phyloP scores from a whole-genome alignment of 2,888 invertebrate species.

The Ellobium chinense region DNA sequence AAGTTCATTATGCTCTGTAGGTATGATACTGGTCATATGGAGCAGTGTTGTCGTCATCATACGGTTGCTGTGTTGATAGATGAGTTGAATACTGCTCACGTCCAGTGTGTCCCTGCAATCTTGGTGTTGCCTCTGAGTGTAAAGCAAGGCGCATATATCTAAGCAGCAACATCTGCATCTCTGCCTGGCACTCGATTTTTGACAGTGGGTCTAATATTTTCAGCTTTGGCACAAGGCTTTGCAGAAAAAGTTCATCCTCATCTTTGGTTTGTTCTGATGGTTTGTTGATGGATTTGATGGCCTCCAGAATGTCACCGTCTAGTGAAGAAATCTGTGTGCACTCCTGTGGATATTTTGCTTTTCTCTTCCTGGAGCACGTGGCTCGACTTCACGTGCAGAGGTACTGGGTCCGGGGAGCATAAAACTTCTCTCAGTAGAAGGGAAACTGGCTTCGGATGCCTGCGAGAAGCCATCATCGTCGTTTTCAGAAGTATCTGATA shows the following conservation, averaged over 20 bases:
- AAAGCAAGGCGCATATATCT: neutral
- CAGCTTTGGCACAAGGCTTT: conserved; percentile 15
- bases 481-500: neutral
- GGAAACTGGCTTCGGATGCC: neutral
- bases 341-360: conserved; percentile 5
- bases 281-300: conserved; percentile 8
- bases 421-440: conserved; percentile 4
- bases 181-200: conserved; percentile 7
- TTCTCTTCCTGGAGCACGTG: neutral
- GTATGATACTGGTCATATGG: conserved; percentile 9
- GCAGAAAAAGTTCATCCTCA: conserved; percentile 11
- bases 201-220: neutral
- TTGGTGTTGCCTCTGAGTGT: neutral
- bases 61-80: neutral
- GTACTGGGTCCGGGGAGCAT: neutral
- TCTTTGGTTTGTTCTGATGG: neutral
- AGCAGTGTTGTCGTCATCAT: neutral
- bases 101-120: neutral
- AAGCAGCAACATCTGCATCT: neutral
- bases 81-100: neutral
- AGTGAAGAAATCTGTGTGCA: neutral
- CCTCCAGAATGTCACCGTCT: neutral
- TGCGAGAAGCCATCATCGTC: neutral
- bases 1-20: conserved; percentile 2
- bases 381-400: neutral